A percentile compares a stretch with the other conserved stretches of the same genome.
Conservation (phyloP, 2,888 invertebrate genomes). For the Stratiomys singularior region DNA sequence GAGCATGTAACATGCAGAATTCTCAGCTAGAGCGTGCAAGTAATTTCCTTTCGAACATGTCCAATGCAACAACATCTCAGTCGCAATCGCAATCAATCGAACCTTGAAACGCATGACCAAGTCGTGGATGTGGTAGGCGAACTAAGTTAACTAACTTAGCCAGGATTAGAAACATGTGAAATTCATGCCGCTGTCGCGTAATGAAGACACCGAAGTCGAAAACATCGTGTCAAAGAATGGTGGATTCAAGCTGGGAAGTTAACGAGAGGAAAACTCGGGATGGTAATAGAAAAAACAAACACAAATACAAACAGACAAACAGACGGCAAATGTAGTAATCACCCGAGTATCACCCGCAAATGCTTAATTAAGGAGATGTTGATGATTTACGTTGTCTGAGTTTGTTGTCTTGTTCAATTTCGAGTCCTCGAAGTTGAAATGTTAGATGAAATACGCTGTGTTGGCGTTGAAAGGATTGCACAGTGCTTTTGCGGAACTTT, state of each 20-base stretch:
- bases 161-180: no score
- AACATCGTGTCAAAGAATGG: no score
- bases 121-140: neutral
- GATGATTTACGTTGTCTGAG: neutral
- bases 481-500: no score
- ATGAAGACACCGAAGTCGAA: neutral
- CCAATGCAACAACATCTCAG: neutral
- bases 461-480: no score
- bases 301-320: slow-evolving; percentile 12
- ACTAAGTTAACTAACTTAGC: no score
- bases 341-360: slow-evolving; percentile 18
- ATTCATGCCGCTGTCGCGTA: neutral
- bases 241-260: neutral
- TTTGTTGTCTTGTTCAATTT: slow-evolving; percentile 1
- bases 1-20: no score
- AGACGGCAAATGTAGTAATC: slow-evolving; percentile 17
- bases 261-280: neutral
- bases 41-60: neutral
- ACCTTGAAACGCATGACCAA: slow-evolving; percentile 2
- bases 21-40: neutral
- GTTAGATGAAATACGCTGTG: no score
- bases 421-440: no score
- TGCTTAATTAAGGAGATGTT: slow-evolving; percentile 35
- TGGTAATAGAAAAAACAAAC: neutral
- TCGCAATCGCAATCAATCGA: neutral